Conservation (phyloP, 1,140 invertebrate genomes). For the Nephila pilipes region DNA sequence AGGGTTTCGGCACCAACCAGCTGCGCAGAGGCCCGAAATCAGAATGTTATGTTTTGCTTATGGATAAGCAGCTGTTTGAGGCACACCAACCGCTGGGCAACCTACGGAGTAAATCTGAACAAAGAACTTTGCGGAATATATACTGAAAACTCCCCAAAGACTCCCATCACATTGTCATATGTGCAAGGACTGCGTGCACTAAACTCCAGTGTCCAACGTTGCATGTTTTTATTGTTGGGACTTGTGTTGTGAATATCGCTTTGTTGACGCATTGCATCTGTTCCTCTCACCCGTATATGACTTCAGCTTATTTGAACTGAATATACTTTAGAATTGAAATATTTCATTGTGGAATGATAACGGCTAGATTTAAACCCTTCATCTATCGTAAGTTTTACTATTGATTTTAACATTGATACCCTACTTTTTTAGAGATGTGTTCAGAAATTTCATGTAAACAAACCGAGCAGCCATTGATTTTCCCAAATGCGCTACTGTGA, state of each 20-base stretch:
- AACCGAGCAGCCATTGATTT: constrained; percentile 72
- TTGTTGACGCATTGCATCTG: constrained; percentile 74
- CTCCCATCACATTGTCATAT: not conserved
- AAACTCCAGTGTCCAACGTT: not conserved
- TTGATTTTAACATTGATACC: not conserved
- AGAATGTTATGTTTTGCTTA: constrained; percentile 74
- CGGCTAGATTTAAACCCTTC: constrained; percentile 14
- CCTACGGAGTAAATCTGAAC: constrained; percentile 52
- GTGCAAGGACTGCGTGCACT: not conserved
- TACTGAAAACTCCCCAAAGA: not conserved
- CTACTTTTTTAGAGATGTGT: not conserved
- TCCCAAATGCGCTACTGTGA: constrained; percentile 37
- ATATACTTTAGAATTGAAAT: not conserved
- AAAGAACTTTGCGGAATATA: constrained; percentile 45
- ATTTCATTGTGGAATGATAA: constrained; percentile 32
- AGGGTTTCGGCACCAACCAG: constrained; percentile 71
- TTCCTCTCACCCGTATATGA: constrained; percentile 23
- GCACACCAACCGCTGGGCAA: constrained; percentile 1
- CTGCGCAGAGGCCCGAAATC: constrained; percentile 68
- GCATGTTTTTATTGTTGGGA: not conserved
- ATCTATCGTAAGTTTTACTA: constrained; percentile 41
- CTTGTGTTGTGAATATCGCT: constrained; percentile 26
- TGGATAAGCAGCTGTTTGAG: constrained; percentile 71
- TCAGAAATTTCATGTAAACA: constrained; percentile 71
- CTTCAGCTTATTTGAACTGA: constrained; percentile 19